Percentiles rank a stretch among this genome's conserved stretches.
These are phyloP conservation scores for Archips crataeganus DNA, from an alignment of 2,888 invertebrate genomes.

Conservation along the genomic window DNA sequence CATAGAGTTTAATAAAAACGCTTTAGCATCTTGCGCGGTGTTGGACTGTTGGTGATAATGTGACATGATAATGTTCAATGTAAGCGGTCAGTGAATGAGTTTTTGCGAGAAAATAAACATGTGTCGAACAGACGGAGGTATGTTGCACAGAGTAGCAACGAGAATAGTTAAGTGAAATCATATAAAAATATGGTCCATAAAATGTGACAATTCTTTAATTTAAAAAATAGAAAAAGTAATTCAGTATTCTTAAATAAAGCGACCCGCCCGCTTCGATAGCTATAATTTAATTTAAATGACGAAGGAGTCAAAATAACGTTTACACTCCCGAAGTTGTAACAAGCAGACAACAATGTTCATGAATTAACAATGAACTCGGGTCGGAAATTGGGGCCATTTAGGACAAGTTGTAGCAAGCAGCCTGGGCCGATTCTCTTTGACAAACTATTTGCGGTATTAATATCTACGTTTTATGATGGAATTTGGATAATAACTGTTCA, in stretches of 20 bases:
- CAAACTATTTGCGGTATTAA: conserved; percentile 53
- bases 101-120: no score
- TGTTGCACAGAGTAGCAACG: no score
- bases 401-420: conserved; percentile 60
- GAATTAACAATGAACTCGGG: conserved; percentile 73
- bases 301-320: conserved; percentile 53
- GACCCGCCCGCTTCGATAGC: conserved; percentile 11
- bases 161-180: no score
- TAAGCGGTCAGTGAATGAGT: no score
- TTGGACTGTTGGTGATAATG: no score
- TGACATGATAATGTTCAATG: no score
- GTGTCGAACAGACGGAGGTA: no score
- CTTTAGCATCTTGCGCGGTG: no score
- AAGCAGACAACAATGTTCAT: conserved; percentile 66
- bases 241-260: conserved; percentile 1
- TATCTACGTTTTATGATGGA: conserved; percentile 33
- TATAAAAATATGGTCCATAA: no score
- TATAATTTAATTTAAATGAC: conserved; percentile 57
- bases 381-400: conserved; percentile 61
- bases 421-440: conserved; percentile 52
- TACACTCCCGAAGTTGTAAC: conserved; percentile 62
- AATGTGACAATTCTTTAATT: no score
- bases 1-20: no score
- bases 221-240: no score
- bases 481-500: conserved; percentile 8